Evolutionary conservation across 2,113 vertebrate genomes (phyloP), one percentile per base, ranked within the genome.

Genomic region (Trematocara unimaculatum): DNA sequence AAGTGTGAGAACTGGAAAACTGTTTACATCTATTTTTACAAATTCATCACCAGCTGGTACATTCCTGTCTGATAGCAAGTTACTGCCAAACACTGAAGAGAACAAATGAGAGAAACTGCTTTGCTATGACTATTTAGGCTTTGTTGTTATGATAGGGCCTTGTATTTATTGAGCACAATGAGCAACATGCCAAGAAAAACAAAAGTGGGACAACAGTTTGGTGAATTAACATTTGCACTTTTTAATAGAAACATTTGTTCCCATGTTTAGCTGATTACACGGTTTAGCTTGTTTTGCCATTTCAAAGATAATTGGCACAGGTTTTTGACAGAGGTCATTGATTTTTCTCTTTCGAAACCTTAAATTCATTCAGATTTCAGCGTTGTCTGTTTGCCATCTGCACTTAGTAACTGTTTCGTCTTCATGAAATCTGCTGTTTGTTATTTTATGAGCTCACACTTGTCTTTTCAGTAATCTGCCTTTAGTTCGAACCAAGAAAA

Each of bases 1-100:
- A 94, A 88, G 91, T 93, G 91, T 94, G 91, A 96, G 93, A 97
- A 96, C 96, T 97, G 96, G 96, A 97, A 96, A 95, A 94, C 84
- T 93, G 95, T 97, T 96, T 96, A 96, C 96, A 96, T 95, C 91
- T 89, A 94, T 95, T 95, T 94, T 95, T 94, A 96, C 93, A 80
- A 95, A 94, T 92, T 95, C 91, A 86, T 94, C 92, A 93, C 91
- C 94, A 94, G 95, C 95, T 93, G 94, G 93, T 96, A 95, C 96
- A 95, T 96, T 97, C 96, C 96, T 95, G 87, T 93, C 87, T 84
- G 88, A 95, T 83, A 88, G 90, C 86, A 87, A 92, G 88, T 90
- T 89, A 94, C 92, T 94, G 92, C 93, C 93, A 95, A 94, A 92
- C 88, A 86, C 87, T 84, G 89, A 88, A 84, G 67, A 88, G 67